Conservation (phyloP, 2,113 vertebrate species). For the Carassius gibelio region DNA sequence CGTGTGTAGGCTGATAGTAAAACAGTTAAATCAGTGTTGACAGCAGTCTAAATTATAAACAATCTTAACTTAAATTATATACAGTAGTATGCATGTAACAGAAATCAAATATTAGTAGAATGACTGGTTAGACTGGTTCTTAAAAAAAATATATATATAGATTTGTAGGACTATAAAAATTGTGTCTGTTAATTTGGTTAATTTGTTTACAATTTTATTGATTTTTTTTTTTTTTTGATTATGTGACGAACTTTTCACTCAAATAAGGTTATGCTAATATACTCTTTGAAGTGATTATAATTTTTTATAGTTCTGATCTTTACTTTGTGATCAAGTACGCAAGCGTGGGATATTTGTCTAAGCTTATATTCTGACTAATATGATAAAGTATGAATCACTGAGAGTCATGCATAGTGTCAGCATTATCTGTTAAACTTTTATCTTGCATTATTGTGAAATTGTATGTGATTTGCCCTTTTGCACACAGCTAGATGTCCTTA, state of each 20-base stretch:
- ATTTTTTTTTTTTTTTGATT: background rate
- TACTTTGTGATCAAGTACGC: background rate
- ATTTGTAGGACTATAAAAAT: background rate
- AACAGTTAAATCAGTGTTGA: background rate
- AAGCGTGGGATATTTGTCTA: background rate
- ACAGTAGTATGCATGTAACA: background rate
- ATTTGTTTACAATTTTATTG: too few relatives aligned
- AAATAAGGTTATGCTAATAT: too few relatives aligned
- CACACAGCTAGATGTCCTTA: background rate
- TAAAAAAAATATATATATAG: background rate
- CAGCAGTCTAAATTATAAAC: background rate
- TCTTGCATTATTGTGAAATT: background rate
- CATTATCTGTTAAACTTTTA: background rate
- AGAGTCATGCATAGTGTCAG: background rate
- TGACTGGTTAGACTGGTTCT: background rate
- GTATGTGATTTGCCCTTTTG: background rate
- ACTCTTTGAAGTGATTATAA: background rate
- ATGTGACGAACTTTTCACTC: background rate
- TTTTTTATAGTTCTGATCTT: background rate
- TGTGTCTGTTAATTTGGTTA: background rate
- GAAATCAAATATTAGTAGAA: background rate
- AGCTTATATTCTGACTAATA: background rate
- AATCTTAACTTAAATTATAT: background rate
- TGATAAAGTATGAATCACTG: background rate
- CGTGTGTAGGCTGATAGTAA: background rate